Percentiles rank a stretch among this genome's conserved stretches.
These are phyloP conservation scores for Leucopternis melanops DNA, from an alignment of 2,113 vertebrate species.

Conservation along the genomic window DNA sequence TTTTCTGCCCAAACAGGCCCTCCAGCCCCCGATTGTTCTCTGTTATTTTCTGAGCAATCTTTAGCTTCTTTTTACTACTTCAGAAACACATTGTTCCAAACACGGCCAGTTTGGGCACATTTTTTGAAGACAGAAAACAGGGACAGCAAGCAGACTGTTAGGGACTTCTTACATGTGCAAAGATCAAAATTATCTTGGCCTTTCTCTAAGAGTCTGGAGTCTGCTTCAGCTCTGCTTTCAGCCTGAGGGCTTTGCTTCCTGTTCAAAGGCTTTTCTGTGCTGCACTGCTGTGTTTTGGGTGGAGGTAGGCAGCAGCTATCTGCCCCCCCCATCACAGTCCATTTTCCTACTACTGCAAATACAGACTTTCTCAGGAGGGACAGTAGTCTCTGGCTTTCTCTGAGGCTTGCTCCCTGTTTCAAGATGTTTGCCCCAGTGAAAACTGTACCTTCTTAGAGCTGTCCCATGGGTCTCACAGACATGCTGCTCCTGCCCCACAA, in stretches of 20 bases:
- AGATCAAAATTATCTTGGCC: neutral
- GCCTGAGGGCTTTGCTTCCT: neutral
- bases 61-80: neutral
- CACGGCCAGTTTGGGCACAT: neutral
- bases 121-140: neutral
- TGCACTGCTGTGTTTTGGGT: neutral
- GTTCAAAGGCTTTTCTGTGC: neutral
- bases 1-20: neutral
- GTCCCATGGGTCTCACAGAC: accelerated
- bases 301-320: neutral
- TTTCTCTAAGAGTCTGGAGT: neutral
- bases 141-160: neutral
- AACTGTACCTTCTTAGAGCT: neutral
- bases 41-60: neutral
- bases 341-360: neutral
- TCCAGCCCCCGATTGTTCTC: neutral
- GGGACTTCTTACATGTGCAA: neutral
- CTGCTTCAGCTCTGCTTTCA: neutral
- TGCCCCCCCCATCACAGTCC: no score
- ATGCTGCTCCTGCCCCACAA: neutral
- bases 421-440: neutral
- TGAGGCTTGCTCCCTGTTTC: neutral
- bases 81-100: neutral
- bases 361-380: neutral
- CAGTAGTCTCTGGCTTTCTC: neutral